A percentile compares a stretch with the other conserved stretches of the same genome.
Conservation (phyloP, 1,140 invertebrate species). For the Macrostomum lignano region DNA sequence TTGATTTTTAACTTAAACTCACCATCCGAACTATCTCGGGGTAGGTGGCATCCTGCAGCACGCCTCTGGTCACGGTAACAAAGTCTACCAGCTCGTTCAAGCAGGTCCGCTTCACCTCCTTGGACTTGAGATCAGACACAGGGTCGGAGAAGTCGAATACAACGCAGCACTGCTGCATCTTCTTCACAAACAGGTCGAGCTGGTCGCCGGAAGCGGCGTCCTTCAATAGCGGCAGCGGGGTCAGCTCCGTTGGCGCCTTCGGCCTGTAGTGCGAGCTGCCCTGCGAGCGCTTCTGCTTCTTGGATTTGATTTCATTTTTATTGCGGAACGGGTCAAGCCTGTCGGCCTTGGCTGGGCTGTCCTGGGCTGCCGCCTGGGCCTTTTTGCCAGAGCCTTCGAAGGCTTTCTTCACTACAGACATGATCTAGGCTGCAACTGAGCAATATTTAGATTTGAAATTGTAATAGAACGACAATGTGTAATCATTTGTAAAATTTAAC, state of each 20-base stretch:
- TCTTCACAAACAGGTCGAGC: constrained; percentile 78
- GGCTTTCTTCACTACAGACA: too few species aligned
- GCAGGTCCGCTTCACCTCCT: constrained; percentile 24
- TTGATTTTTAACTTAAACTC: too few species aligned
- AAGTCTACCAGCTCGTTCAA: constrained; percentile 23
- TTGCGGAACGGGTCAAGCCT: constrained; percentile 25
- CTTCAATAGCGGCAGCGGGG: constrained; percentile 25
- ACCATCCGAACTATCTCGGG: constrained; percentile 25
- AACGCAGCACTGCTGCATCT: constrained; percentile 80
- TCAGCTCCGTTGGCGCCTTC: constrained; percentile 25
- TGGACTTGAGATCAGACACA: constrained; percentile 21
- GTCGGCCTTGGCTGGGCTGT: too few species aligned
- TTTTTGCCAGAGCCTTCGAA: too few species aligned
- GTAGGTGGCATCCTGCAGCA: constrained; percentile 17
- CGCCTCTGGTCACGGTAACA: constrained; percentile 16
- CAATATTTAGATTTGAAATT: too few species aligned
- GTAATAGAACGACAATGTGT: too few species aligned
- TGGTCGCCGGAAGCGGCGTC: constrained; percentile 35
- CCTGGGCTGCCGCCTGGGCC: too few species aligned
- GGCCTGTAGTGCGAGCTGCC: constrained; percentile 28
- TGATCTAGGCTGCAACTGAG: too few species aligned
- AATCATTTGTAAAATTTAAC: too few species aligned
- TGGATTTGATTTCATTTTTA: constrained; percentile 23
- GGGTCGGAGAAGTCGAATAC: constrained; percentile 49
- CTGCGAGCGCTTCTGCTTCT: constrained; percentile 27